These are phyloP conservation scores for Cryptoblepharus egeriae DNA, from an alignment of 2,797 vertebrate genomes.

Conservation along the genomic window DNA sequence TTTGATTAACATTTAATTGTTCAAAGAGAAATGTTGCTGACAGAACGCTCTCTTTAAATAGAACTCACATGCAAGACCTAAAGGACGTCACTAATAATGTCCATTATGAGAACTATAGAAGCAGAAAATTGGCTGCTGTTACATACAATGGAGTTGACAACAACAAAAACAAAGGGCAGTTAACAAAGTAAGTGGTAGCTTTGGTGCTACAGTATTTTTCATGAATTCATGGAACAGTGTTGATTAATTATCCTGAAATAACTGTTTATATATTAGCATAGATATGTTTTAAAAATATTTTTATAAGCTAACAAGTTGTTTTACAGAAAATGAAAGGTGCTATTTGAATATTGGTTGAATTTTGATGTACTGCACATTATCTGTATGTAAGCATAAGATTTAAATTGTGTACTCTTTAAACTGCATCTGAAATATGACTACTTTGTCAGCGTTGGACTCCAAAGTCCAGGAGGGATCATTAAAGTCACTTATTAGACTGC, in stretches of 20 bases:
- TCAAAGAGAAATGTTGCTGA: conserved; percentile 31
- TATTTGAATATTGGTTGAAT: not conserved
- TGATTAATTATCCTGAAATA: not conserved
- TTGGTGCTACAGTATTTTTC: not conserved
- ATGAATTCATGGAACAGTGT: not conserved
- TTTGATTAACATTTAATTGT: not conserved
- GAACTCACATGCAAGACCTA: conserved; percentile 99
- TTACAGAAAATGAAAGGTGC: too few relatives aligned
- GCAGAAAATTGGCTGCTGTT: conserved; percentile 98
- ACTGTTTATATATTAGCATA: not conserved
- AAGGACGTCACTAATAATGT: conserved; percentile 99
- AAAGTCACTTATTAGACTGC: not conserved
- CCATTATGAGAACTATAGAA: conserved; percentile 99
- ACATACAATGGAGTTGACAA: conserved; percentile 98
- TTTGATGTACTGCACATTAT: not conserved
- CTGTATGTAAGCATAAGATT: not conserved
- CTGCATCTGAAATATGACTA: not conserved
- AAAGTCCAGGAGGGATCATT: not conserved
- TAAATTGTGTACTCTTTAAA: not conserved
- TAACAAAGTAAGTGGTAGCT: conserved; percentile 90
- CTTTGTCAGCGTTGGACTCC: not conserved
- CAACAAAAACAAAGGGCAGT: conserved; percentile 94
- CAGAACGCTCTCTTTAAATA: conserved; percentile 67
- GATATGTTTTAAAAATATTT: not conserved
- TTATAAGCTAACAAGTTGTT: too few relatives aligned